Base-by-base conservation (phyloP, 1,140 invertebrate species). In the Metaphire vulgaris region DNA sequence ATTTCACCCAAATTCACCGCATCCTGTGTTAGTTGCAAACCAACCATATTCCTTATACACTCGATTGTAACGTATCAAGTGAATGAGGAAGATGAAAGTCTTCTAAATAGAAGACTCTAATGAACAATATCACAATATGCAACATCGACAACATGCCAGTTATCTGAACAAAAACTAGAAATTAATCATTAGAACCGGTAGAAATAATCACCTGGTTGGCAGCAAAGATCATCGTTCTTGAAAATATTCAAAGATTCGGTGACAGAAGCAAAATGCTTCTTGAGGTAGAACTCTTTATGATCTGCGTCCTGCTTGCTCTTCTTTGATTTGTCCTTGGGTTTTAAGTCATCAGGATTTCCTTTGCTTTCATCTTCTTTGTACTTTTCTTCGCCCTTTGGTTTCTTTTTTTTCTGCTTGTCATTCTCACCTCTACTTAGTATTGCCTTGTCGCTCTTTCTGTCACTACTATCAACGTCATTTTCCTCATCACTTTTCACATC, bases 201-300 rank as follows among this genome's bases (percentile, higher is more conserved):
- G 41, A 21, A 56, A 21, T 56, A 21, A 21, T 21, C 6, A 89
- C 90, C 90, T 82, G 90, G 90, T 80, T 88, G 85, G 79, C 82
- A 83, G 21, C 89, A 75, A 1, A 91, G 81, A 26, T 88, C 87
- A 83, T 91, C 90, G 83, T 91, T 82, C 82, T 89, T 85, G 81
- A 91, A 91, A 1, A 91, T 78, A 56, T 86, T 78, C 67, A 91
- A 77, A 14, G 89, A 81, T 2, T 89, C 87, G 32, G 82, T 80
- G 1, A 89, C 83, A 73, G 80, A 83, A 1, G 81, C 69, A 82
- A 85, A 90, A 64, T 84, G 79, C 16, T 87, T 81, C 33, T 86
- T 88, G 16, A 87, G 81, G 78, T 85, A 87, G 80, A 83, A 88
- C 72, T 83, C 82, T 33, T 84, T 83, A 76, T 82, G 83, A 30